A percentile compares a stretch with the other conserved stretches of the same genome.
phyloP scores from a whole-genome alignment of 2,888 invertebrate genomes.

The Drosophila vallismaia region DNA sequence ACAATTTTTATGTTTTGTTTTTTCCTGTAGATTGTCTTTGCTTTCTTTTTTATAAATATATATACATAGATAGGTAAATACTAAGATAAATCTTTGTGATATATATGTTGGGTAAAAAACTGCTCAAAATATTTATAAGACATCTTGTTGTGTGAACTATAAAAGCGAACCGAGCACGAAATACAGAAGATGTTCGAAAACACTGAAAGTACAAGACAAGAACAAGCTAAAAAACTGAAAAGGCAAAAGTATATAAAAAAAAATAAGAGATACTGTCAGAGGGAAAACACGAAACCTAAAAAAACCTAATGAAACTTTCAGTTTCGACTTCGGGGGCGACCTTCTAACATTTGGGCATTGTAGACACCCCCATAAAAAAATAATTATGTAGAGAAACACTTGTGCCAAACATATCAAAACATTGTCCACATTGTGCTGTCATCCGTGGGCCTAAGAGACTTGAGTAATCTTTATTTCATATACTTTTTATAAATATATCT shows the following conservation, averaged over 20 bases:
- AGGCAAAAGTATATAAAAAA: conserved; percentile 16
- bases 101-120: conserved; percentile 14
- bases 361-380: conserved; percentile 37
- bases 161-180: conserved; percentile 29
- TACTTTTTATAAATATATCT: conserved; percentile 44
- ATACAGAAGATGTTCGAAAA: conserved; percentile 23
- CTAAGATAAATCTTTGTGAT: conserved; percentile 59
- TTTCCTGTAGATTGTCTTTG: conserved; percentile 32
- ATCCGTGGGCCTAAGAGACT: conserved; percentile 29
- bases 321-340: conserved; percentile 26
- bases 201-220: conserved; percentile 41
- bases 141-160: conserved; percentile 55
- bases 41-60: conserved; percentile 30
- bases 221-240: conserved; percentile 34
- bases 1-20: conserved; percentile 39
- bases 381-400: conserved; percentile 49
- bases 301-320: conserved; percentile 40
- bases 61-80: conserved; percentile 64
- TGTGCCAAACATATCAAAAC: conserved; percentile 64
- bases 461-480: conserved; percentile 40
- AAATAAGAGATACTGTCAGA: conserved; percentile 44
- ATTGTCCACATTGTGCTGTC: conserved; percentile 65
- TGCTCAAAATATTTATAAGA: conserved; percentile 55
- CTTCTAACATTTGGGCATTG: conserved; percentile 38
- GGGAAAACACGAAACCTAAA: conserved; percentile 25